Base-by-base conservation (phyloP, 2,113 vertebrate species). In the Narcine bancroftii region DNA sequence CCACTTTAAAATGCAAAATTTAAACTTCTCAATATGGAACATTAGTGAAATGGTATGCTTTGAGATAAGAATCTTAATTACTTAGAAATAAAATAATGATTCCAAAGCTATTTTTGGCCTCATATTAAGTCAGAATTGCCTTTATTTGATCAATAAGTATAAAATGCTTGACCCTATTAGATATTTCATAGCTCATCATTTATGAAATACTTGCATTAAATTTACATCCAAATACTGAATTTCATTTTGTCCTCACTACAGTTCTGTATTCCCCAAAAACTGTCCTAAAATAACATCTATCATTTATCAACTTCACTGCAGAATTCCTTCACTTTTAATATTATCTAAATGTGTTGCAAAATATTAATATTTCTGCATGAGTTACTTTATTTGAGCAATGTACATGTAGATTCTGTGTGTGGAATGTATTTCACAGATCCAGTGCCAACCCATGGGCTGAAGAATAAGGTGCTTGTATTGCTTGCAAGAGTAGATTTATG, bases 391-490 rank as follows among this genome's bases (percentile, higher is more conserved):
- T 75, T 75, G 36, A 75, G 36, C 29, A 72, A 72, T 33, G 7
- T 72, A 3, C 29, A 33, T 29, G 29, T 36, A 19, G 72, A 75
- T 9, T 75, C 13, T 39, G 72, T 39, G 72, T 75, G 72, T 75
- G 5, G 0, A 75, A 75, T n/a, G 72, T 75, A 75, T 75, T 75
- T 15, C n/a, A 75, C 33, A 36, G 6, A 24, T 79, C 76, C 42
- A 29, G 76, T 45, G 50, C 76, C 50, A 45, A 79, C 45, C 76
- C 26, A 50, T 7, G 0, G 45, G 76, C 19, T 79, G 45, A 79
- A 79, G 76, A 79, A 79, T 79, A 79, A 79, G 26, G 24, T 79
- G 76, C 24, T 50, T 79, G 76, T 79, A 79, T 24, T 24, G 76
- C 42, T 79, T 47, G 45, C 45, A 79, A 75, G 72, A 39, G 72